Base-by-base conservation (phyloP, 2,113 vertebrate species). In the Prolemur simus region DNA sequence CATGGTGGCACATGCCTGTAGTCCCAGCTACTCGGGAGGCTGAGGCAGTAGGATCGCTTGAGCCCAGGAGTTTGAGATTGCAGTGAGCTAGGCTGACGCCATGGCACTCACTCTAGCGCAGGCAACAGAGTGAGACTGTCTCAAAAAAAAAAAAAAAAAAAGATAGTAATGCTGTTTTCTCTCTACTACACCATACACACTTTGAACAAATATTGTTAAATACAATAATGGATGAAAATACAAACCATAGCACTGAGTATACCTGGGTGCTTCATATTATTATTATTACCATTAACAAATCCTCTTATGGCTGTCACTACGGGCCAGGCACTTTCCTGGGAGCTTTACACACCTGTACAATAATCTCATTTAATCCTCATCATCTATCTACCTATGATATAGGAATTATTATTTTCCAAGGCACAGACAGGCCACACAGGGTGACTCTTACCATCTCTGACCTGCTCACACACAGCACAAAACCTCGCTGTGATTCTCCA, bases 231-330 rank as follows among this genome's bases (percentile, higher is more conserved):
- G 45, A 64, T 18, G 32, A 64, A 42, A 7, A 39, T 37, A 13
- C 2, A 42, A 76, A 27, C 32, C 18, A 4, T 11, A 27, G 32
- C 69, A 18, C 37, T 15, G 63, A 60, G 77, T 0, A 71, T 27
- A 90, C 23, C 54, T 9, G 39, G n/a, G 3, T 32, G 58, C 39
- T 84, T 56, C 11, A 12, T 0, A 2, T 6, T 74, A 45, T 73
- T 23, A 2, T 21, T 13, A 18, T 45, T 47, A 5, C 6, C 37
- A 8, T 20, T 14, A 25, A 39, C 39, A 15, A 54, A 47, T 20
- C 17, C 23, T 2, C 58, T 8, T 2, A 8, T 4, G 17, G 47
- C 32, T 2, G 25, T 25, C 13, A 17, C 14, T 7, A 1, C 0
- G 13, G 47, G 37, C 29, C 78, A n/a, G 69, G 42, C 14, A 8